These are phyloP conservation scores for Amphimedon queenslandica DNA, from an alignment of 37 sponge, comb jelly and placozoan species.

Conservation along the genomic window DNA sequence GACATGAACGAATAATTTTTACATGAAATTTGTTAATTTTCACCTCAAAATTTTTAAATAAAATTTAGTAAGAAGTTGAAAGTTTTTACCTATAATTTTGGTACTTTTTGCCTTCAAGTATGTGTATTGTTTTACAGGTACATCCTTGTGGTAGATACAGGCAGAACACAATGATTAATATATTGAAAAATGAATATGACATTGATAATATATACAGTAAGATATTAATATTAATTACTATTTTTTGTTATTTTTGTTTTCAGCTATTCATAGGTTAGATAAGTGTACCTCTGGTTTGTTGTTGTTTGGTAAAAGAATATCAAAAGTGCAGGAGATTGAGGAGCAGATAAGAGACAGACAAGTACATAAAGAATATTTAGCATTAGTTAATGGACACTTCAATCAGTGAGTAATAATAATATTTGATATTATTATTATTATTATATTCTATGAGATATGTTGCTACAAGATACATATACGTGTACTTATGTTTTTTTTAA, in stretches of 20 bases:
- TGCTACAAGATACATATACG: too few relatives aligned
- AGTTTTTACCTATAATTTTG: too few relatives aligned
- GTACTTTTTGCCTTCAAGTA: too few relatives aligned
- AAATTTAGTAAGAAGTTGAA: too few relatives aligned
- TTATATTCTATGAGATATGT: too few relatives aligned
- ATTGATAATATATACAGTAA: slow-evolving; percentile 70
- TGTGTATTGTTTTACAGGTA: too few relatives aligned
- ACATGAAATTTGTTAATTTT: too few relatives aligned
- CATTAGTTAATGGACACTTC: slow-evolving; percentile 86
- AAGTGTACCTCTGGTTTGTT: slow-evolving; percentile 88
- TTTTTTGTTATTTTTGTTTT: background rate
- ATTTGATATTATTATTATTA: too few relatives aligned
- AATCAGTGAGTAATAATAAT: slow-evolving; percentile 50
- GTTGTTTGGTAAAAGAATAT: slow-evolving; percentile 66
- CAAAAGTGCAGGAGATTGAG: slow-evolving; percentile 63
- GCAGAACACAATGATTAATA: slow-evolving; percentile 77
- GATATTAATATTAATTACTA: background rate
- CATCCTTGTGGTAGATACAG: slow-evolving; percentile 94
- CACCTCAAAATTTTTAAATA: too few relatives aligned
- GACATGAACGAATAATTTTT: too few relatives aligned
- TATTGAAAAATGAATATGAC: slow-evolving; percentile 73
- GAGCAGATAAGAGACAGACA: slow-evolving; percentile 62
- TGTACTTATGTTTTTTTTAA: too few relatives aligned
- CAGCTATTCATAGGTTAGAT: slow-evolving; percentile 87
- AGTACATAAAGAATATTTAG: slow-evolving; percentile 76